Base-by-base conservation (phyloP, 2,797 vertebrate species). In the Chiloscyllium punctatum region DNA sequence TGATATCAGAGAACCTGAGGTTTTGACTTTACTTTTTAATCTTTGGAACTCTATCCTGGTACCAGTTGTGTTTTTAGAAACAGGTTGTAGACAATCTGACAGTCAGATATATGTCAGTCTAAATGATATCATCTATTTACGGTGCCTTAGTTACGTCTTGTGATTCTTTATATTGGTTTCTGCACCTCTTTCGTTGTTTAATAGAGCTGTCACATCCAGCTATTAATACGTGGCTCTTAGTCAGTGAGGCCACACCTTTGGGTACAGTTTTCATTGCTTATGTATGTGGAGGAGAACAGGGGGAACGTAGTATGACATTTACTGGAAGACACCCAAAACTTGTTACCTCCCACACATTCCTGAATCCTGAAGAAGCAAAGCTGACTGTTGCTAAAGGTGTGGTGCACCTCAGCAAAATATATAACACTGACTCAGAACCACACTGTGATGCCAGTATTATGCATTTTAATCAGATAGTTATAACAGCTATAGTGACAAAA, bases 361-460 rank as follows among this genome's bases (percentile, higher is more conserved):
- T 91, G 27, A 33, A 91, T 33, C 57, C 30, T 62, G 33, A 91
- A 91, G 30, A 48, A 84, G 16, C 79, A 84, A 18, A n/a, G 53
- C 6, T 91, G 88, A 91, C 18, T 91, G 53, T 88, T 88, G 11
- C 86, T 57, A 16, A 88, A 88, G 86, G 86, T 88, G 86, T 88
- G 57, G 57, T 91, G 82, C 82, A 7, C 42, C 82, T 18, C n/a
- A 30, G 33, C 57, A 66, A 91, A 91, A 27, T 37, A 91, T 91
- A 5, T 8, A 91, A 57, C 33, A 62, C 57, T 91, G 88, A 91
- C 88, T 91, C 88, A n/a, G 30, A n/a, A 91, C 57, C 57, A 91
- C 30, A 91, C 18, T n/a, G 57, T 68, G 88, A n/a, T 68, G 33
- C 57, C 33, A 91, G 57, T 30, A 62, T 57, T 90, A 90, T 62